Base-by-base conservation (phyloP, 2,888 invertebrate genomes). In the Leptothorax acervorum region DNA sequence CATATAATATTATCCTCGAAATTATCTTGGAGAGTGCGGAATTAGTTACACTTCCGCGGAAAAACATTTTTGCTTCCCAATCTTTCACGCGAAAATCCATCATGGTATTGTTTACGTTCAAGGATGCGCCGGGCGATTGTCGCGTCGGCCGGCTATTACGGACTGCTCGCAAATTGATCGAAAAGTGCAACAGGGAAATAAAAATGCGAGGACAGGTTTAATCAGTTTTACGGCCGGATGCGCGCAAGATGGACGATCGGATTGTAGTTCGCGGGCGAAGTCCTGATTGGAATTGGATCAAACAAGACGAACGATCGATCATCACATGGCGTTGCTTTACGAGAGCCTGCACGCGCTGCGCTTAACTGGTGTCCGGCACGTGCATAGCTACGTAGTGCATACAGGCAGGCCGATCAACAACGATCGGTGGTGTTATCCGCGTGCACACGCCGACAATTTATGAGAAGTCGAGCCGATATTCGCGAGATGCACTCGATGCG, bases 251-350 rank as follows among this genome's bases (percentile, higher is more conserved):
- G 89, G 88, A 90, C 86, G 90, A 60, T 62, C 82, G 74, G 86
- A 70, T 82, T 78, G 84, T 76, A 85, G 86, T 83, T 83, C 39
- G 83, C 74, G 53, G 76, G 60, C 85, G 82, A 84, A 82, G 89
- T 90, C 70, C 87, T 90, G 89, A 90, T 90, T 89, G 90, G 88
- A 88, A 90, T 90, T 89, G 89, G 85, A 90, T 86, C 89, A 88
- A 90, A 89, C 90, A 85, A 86, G 82, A 85, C 87, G 88, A 84
- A 85, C 90, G 78, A 90, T 90, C 88, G 89, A 90, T 87, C 85
- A 73, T 87, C 85, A 73, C 75, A 15, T 62, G 83, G 23, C 70
- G 65, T 48, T 83, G 83, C 81, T 89, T 89, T 89, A 89, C 85
- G 89, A 87, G 83, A 31, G 53, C 35, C 83, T 71, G 65, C 45